Evolutionary conservation across 2,113 vertebrate genomes (phyloP).

Genomic region (Pelmatolapia mariae): DNA sequence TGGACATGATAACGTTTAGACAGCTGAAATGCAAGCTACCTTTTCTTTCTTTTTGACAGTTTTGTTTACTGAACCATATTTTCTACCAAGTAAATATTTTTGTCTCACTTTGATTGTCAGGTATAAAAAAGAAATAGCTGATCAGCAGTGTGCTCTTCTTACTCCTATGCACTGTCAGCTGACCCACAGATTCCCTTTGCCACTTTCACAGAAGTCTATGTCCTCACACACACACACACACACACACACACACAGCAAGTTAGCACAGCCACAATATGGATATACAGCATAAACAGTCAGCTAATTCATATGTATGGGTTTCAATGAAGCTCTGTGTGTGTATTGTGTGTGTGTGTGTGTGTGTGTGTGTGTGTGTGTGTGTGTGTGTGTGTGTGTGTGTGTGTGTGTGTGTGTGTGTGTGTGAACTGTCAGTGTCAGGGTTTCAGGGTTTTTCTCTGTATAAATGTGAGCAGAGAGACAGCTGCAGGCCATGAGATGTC

Average conservation of each 20-base stretch:
- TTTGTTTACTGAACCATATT: not conserved
- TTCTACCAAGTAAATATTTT: not conserved
- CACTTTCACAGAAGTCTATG: not conserved
- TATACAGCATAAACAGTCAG: not conserved
- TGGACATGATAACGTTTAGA: not conserved
- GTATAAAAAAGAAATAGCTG: not conserved
- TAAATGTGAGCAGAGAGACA: not conserved
- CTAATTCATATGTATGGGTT: slow-evolving; percentile 22
- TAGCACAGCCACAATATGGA: not conserved
- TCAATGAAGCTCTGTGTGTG: not conserved
- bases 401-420: not conserved
- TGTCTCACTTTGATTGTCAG: not conserved
- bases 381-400: not conserved
- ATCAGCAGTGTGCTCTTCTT: not conserved
- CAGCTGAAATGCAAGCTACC: not conserved
- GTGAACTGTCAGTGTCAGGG: not conserved
- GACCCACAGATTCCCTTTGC: not conserved
- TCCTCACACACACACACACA: not conserved
- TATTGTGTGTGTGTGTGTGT: not conserved
- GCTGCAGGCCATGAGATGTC: not conserved
- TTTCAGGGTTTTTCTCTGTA: not conserved
- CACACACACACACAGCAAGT: not conserved
- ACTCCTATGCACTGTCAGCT: not conserved
- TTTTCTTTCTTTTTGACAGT: not conserved
- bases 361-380: not conserved